Conservation (phyloP, 2,888 invertebrate species). For the Thymelicus lineola region DNA sequence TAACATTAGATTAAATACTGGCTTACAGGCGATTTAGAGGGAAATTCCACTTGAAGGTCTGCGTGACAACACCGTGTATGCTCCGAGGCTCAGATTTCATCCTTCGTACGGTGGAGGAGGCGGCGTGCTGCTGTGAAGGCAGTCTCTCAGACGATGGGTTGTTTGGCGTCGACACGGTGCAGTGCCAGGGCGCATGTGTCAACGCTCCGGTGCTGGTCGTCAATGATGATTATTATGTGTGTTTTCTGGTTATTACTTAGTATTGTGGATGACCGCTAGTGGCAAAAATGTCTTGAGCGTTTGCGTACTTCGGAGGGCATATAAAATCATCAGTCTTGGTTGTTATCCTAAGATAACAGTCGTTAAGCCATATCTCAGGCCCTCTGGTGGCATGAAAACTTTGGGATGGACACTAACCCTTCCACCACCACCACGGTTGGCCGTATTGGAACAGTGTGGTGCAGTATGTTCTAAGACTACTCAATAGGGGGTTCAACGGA, state of each 20-base stretch:
- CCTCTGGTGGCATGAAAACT: no score
- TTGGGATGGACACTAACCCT: no score
- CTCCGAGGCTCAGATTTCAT: constrained; percentile 68
- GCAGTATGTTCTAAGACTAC: no score
- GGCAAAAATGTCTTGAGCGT: no score
- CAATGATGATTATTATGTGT: constrained; percentile 76
- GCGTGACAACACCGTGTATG: constrained; percentile 75
- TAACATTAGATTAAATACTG: not conserved
- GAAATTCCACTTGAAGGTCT: constrained; percentile 72
- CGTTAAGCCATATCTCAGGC: no score
- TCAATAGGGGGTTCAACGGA: no score
- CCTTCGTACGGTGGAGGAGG: constrained; percentile 61
- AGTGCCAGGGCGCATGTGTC: constrained; percentile 75
- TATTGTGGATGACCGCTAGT: no score
- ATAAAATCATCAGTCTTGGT: no score
- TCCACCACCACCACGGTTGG: no score
- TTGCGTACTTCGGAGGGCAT: no score
- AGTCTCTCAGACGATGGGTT: constrained; percentile 61
- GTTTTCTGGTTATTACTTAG: constrained; percentile 38
- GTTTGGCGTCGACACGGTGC: constrained; percentile 72
- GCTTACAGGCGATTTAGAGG: constrained; percentile 62
- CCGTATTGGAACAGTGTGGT: no score
- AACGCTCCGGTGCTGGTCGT: constrained; percentile 72
- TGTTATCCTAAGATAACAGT: no score
- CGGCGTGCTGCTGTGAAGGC: constrained; percentile 61